phyloP scores from a whole-genome alignment of 2,113 vertebrate species.

The Circaetus cinerascens region DNA sequence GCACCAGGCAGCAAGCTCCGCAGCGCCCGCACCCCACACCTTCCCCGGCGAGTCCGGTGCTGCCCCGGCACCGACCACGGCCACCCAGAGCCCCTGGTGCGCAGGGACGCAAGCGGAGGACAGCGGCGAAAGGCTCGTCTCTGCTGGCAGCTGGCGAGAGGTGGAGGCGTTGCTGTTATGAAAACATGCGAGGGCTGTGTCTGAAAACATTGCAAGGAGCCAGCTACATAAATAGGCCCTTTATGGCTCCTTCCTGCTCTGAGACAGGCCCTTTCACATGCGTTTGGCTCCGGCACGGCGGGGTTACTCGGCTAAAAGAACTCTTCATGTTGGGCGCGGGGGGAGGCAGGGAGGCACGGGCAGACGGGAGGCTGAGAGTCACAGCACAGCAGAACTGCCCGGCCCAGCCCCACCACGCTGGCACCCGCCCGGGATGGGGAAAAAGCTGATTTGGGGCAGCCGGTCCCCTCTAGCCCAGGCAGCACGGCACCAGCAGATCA shows the following conservation, averaged over 20 bases:
- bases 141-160: constrained; percentile 12
- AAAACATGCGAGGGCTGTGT: constrained; percentile 58
- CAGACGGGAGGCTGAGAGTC: not conserved
- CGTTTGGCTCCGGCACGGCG: not conserved
- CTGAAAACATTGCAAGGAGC: constrained; percentile 50
- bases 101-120: not conserved
- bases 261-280: constrained; percentile 14
- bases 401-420: rapidly evolving
- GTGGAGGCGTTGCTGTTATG: constrained; percentile 43
- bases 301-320: not conserved
- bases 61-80: rapidly evolving
- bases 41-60: rapidly evolving
- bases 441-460: not conserved
- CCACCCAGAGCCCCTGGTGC: not conserved
- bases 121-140: not conserved
- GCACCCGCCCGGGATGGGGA: rapidly evolving
- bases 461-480: not conserved
- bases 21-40: rapidly evolving
- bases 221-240: constrained; percentile 44
- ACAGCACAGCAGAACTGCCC: not conserved
- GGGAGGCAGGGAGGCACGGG: not conserved
- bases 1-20: not conserved
- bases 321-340: rapidly evolving
- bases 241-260: constrained; percentile 2
- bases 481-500: not conserved